A percentile compares a stretch with the other conserved stretches of the same genome.
phyloP scores from a whole-genome alignment of 2,113 vertebrate genomes.

The human region GRCh38 chr14:78690501-78691000 shows the following conservation, averaged over 20 bases:
- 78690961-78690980: background rate
- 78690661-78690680: background rate
- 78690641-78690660: background rate
- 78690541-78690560: background rate
- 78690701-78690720: background rate
- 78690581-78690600: background rate
- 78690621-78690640: background rate
- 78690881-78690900: background rate
- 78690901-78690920: background rate
- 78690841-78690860: background rate
- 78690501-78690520: background rate
- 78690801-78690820: background rate
- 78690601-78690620: background rate
- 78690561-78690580: background rate
- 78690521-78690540: background rate
- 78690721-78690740: background rate
- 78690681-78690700: background rate
- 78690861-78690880: background rate
- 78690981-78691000: conserved; percentile 16
- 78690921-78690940: background rate
- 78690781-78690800: conserved; percentile 11
- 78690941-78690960: background rate
- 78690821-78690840: conserved; percentile 10
- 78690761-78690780: background rate
- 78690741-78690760: background rate